phyloP scores from a whole-genome alignment of 2,888 invertebrate species.

The Drosophila histrio region DNA sequence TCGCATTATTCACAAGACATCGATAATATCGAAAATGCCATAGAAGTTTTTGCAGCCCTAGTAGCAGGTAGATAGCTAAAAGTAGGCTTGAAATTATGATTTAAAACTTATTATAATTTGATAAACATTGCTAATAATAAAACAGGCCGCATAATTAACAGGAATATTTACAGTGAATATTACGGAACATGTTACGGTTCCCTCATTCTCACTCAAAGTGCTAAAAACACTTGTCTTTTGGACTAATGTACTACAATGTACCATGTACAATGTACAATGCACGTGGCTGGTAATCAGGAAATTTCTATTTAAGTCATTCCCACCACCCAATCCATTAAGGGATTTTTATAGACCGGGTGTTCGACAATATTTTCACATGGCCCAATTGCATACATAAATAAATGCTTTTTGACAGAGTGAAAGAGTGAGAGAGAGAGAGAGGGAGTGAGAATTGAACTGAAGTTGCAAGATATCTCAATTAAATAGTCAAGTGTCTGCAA shows the following conservation, averaged over 20 bases:
- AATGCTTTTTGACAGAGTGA: constrained; percentile 19
- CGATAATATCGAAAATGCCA: too few species aligned
- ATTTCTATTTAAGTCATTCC: constrained; percentile 7
- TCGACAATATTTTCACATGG: constrained; percentile 54
- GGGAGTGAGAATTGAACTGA: neutral
- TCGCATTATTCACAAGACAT: too few species aligned
- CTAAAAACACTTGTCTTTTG: neutral
- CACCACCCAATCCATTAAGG: constrained; percentile 25
- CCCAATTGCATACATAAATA: constrained; percentile 37
- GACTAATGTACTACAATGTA: constrained; percentile 1
- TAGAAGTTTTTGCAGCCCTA: too few species aligned
- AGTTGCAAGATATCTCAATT: constrained; percentile 56
- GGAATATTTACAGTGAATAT: neutral
- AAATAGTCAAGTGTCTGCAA: constrained; percentile 66
- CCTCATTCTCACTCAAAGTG: neutral
- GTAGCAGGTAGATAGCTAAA: too few species aligned
- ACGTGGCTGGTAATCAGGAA: constrained; percentile 23
- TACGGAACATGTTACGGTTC: neutral
- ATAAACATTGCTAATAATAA: neutral
- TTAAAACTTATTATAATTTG: too few species aligned
- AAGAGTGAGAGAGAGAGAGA: neutral
- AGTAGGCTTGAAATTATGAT: too few species aligned
- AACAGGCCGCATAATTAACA: neutral
- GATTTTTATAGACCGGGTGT: constrained; percentile 33
- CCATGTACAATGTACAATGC: constrained; percentile 2